phyloP scores from a whole-genome alignment of 1,140 invertebrate species.

The Holcopasites calliopsidis region DNA sequence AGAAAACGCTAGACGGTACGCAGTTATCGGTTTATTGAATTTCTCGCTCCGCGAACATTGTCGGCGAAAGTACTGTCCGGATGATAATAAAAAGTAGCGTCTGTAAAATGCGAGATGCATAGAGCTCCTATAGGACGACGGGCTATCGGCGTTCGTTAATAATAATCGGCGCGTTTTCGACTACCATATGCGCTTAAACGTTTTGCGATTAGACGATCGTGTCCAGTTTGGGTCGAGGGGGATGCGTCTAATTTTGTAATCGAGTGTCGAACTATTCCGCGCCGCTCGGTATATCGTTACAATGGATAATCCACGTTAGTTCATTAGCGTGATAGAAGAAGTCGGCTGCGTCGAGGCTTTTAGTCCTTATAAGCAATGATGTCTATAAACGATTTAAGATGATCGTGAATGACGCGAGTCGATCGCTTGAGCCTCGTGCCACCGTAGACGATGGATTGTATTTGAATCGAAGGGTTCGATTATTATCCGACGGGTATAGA shows the following conservation, averaged over 20 bases:
- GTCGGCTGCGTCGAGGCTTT: not conserved
- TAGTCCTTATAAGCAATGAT: not conserved
- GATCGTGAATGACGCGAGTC: not conserved
- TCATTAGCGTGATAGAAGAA: slow-evolving; percentile 3
- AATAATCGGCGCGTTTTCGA: not conserved
- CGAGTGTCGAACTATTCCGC: not conserved
- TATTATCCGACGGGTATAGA: not conserved
- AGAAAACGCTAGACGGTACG: not conserved
- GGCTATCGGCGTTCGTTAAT: not conserved
- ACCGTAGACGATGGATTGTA: not conserved
- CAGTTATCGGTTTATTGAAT: slow-evolving; percentile 16
- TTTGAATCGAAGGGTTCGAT: not conserved
- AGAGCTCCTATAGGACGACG: not conserved
- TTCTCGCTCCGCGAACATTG: slow-evolving; percentile 28
- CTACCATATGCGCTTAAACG: slow-evolving; percentile 26
- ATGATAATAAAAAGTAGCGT: slow-evolving; percentile 35
- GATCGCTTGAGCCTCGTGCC: not conserved
- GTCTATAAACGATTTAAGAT: slow-evolving; percentile 5
- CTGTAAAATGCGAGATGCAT: no score
- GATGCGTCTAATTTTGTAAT: slow-evolving; percentile 28
- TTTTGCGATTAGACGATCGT: slow-evolving; percentile 14
- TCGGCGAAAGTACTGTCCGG: slow-evolving; percentile 21
- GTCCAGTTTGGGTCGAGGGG: not conserved
- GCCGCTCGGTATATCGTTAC: not conserved
- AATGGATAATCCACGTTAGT: not conserved